Evolutionary conservation across 2,113 vertebrate genomes (phyloP).

Genomic region (Chamaetylas fuelleborni): DNA sequence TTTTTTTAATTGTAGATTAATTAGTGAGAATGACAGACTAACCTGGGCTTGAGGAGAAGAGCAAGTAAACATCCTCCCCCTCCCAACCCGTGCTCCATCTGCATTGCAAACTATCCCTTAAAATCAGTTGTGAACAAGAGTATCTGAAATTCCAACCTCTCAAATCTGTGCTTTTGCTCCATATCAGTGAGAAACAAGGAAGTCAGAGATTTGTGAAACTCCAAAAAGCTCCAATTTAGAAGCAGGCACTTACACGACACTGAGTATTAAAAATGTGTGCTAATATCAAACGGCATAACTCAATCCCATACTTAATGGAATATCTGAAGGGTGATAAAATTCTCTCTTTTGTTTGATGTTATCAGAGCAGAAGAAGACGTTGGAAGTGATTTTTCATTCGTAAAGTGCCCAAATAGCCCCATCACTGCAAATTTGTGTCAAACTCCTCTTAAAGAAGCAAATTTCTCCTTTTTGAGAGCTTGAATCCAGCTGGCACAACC

Average conservation of each 20-base stretch:
- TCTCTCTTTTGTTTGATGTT: neutral
- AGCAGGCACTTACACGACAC: neutral
- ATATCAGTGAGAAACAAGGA: neutral
- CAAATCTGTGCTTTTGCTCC: neutral
- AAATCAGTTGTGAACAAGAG: neutral
- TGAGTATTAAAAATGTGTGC: neutral
- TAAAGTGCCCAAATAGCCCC: neutral
- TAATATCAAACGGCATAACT: neutral
- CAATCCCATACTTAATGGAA: neutral
- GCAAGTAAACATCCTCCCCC: constrained; percentile 29
- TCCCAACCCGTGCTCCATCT: neutral
- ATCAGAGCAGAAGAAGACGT: neutral
- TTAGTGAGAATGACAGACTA: constrained; percentile 28
- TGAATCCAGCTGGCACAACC: neutral
- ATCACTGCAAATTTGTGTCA: neutral
- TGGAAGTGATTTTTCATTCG: neutral
- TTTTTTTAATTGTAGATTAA: constrained; percentile 40
- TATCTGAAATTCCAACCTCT: neutral
- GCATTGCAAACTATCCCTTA: constrained; percentile 33
- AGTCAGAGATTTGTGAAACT: neutral
- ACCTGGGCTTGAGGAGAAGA: constrained; percentile 21
- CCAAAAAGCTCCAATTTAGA: neutral
- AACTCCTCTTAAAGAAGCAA: neutral
- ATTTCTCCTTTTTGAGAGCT: neutral
- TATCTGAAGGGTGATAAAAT: constrained; percentile 12